Evolutionary conservation across 2,888 invertebrate species (phyloP), one percentile per base, ranked within the genome.

Genomic region (Synanthedon tipuliformis): DNA sequence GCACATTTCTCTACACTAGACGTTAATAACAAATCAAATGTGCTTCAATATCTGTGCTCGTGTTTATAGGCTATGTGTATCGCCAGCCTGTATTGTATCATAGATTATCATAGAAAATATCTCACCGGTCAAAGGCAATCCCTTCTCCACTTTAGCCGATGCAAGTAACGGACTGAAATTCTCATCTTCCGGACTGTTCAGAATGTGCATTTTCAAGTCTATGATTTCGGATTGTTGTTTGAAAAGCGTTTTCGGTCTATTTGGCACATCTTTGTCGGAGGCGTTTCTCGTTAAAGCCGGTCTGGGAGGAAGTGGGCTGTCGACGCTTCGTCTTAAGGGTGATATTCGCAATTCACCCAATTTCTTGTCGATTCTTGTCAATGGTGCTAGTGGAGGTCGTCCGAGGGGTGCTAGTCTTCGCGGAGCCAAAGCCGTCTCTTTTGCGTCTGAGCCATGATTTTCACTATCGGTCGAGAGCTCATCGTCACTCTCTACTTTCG

Each of bases 401-500:
- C 84, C 85, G 55, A 84, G 57, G 1, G 86, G 82, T 52, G 76
- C 65, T 1, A 82, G 57, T 2, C 83, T 72, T 57, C 78, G 69
- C 5, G 68, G 62, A 7, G 64, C 63, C 4, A 64, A 53, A 50
- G 60, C 55, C 41, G 67, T 68, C 2, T 84, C 81, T 61, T 76
- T 83, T 7, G 78, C 61, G 41, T 85, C 83, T 0, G 82, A 75
- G 2, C 61, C 65, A 40, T 84, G 81, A 27, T 51, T 52, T 50
- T 85, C 87, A 53, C 81, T 87, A 60, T 88, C 87, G 0, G 83
- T 84, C 41, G 81, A 80, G 1, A 88, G 68, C 34, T 88, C 88
- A 40, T 86, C 77, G 51, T 78, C 86, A 58, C 89, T 79, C 72
- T 89, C 90, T 55, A 87, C 77, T 82, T 90, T 82, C 51, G 88